phyloP scores from a whole-genome alignment of 2,113 vertebrate genomes.

The Urocitellus parryii region DNA sequence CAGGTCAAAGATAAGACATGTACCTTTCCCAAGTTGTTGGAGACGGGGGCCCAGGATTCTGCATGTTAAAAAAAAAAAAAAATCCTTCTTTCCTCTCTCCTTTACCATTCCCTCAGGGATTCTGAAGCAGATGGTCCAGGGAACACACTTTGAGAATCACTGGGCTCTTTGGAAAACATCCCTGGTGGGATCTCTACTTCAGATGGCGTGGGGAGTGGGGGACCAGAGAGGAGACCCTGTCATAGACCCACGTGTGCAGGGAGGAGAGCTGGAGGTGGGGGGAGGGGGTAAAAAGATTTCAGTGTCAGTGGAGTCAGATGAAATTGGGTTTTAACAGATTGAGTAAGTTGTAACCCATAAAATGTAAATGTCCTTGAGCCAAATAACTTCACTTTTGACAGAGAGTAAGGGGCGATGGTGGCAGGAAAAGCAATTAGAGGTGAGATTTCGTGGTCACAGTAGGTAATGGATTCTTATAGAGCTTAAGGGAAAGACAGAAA shows the following conservation, averaged over 20 bases:
- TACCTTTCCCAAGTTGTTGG: neutral
- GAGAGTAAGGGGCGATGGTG: neutral
- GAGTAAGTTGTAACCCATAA: neutral
- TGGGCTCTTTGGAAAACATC: neutral
- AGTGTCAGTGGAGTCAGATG: neutral
- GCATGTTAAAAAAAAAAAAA: neutral
- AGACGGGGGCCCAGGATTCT: neutral
- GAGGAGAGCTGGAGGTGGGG: neutral
- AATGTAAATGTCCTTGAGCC: neutral
- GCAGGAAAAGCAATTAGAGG: neutral
- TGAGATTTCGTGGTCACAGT: neutral
- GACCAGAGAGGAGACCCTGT: neutral
- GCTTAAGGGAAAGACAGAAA: neutral
- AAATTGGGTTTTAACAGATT: neutral
- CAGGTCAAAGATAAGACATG: neutral
- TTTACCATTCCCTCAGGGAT: neutral
- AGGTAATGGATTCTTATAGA: neutral
- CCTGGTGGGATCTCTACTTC: neutral
- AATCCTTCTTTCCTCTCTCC: neutral
- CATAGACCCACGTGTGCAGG: neutral
- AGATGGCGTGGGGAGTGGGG: rapidly evolving
- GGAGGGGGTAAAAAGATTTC: neutral
- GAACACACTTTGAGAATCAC: neutral
- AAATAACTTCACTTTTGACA: neutral
- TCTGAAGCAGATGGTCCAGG: neutral